Conservation (phyloP, 2,888 invertebrate genomes). For the Diaprepes abbreviatus region DNA sequence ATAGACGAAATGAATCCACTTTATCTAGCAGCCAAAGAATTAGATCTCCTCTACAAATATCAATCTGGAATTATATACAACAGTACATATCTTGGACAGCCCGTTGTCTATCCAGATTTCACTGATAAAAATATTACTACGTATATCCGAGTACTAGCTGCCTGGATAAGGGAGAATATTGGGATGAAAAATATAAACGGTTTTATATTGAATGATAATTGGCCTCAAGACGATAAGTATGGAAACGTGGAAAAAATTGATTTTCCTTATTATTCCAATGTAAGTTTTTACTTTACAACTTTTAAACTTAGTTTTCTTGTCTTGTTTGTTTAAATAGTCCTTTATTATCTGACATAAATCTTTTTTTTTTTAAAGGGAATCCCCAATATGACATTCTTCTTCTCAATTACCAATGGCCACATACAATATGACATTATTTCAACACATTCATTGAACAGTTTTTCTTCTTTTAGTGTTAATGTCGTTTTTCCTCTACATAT, state of each 20-base stretch:
- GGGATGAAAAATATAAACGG: conserved; percentile 63
- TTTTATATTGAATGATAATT: conserved; percentile 71
- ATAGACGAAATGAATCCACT: conserved; percentile 46
- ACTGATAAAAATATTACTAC: conserved; percentile 50
- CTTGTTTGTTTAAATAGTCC: too few species aligned
- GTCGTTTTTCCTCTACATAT: too few species aligned
- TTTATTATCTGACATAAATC: too few species aligned
- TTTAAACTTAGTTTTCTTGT: not conserved
- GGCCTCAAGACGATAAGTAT: conserved; percentile 69
- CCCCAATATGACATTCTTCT: too few species aligned
- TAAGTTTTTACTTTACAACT: conserved; percentile 58
- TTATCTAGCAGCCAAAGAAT: conserved; percentile 55
- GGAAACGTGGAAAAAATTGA: conserved; percentile 59
- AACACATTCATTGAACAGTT: too few species aligned
- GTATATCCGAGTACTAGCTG: conserved; percentile 55
- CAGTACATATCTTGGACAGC: conserved; percentile 58
- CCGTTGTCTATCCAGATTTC: conserved; percentile 64
- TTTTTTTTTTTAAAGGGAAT: too few species aligned
- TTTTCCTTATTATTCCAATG: conserved; percentile 71
- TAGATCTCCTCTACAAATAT: conserved; percentile 58
- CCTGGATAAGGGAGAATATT: conserved; percentile 47
- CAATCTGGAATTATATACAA: conserved; percentile 50
- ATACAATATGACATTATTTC: too few species aligned
- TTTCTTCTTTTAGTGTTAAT: too few species aligned
- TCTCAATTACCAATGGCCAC: too few species aligned